Evolutionary conservation across 2,888 invertebrate species (phyloP), one percentile per base, ranked within the genome.

Genomic region (Plebejus melissa): DNA sequence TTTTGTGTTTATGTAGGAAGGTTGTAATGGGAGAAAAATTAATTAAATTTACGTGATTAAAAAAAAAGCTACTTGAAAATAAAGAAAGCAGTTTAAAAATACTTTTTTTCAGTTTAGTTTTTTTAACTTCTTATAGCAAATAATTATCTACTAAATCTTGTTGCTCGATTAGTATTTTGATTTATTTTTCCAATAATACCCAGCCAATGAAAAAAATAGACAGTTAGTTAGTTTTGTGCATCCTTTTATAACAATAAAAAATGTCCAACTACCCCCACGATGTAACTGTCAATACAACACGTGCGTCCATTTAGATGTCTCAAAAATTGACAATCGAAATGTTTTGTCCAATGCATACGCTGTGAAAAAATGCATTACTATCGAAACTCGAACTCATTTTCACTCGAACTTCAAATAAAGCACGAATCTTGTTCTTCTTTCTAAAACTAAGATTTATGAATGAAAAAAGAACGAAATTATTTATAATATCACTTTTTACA

Each of bases 281-380:
- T 65, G 65, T 65, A 36, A 65, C 74, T 81, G 80, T 81, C 81
- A 82, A 82, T 82, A 81, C 78, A 82, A 79, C 83, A 83, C 83
- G 83, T 82, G 84, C 76, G 78, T 28, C 75, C 81, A 80, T 82
- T 83, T 79, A 80, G 80, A 80, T 81, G 78, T 79, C 50, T 74
- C 54, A n/a, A 74, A 75, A 65, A 58, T 74, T 69, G 41, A 71
- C 70, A 77, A 54, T 72, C 13, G 32, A 28, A 65, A 22, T 72
- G 54, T 72, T 71, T 54, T 54, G 72, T 50, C 50, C 46, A 54
- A 54, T 16, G 16, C 7, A 32, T 54, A 46, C 71, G 41, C 54
- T 13, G 32, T 32, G 54, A 13, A 72, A 41, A 22, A 46, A 13
- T 9, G 58, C 22, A 22, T 22, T 72, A 72, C 72, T 54, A 72